Base-by-base conservation (phyloP, 2,113 vertebrate genomes). In the Hippocampus guttulatus region DNA sequence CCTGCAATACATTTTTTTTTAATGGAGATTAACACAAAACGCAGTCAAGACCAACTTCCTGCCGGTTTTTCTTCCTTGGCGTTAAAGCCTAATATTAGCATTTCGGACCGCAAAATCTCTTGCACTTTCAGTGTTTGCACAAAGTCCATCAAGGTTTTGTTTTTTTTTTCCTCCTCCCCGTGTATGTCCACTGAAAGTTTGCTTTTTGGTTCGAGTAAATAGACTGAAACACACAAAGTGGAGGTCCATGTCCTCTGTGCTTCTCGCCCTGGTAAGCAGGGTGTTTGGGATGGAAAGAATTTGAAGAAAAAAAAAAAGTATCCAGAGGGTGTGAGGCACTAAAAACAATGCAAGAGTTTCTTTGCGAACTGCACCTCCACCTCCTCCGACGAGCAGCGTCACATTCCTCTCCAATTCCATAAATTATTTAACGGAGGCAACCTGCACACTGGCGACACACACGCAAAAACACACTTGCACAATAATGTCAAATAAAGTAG, bases 1-100 rank as follows among this genome's bases (percentile, higher is more conserved):
- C 90, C 97, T 99, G 66, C 2, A 38, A 6, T 38, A 38, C 33
- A 7, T 27, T 27, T 27, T 38, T 38, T 38, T 33, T 38, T 6
- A 38, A 38, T 38, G 33, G 33, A 38, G 33, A 38, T 38, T 38
- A 38, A 55, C 52, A 55, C 45, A 55, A 23, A 55, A 55, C 14
- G 27, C 6, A 15, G 7, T 20, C 33, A 38, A 11, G 2, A 54
- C 20, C 51, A 54, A 54, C 1, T 15, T 54, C 8, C 18, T 54
- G 18, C 5, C 47, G 7, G 5, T 6, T 51, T 54, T 16, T 49
- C 47, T 51, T 5, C 49, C 2, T 69, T 51, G 23, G 45, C 38
- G 3, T 8, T 25, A 54, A 23, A 14, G 62, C 21, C 16, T 60
- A 45, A 33, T 67, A 67, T 57, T 52, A 14, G 69, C 16, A 52